Conservation (phyloP, 2,888 invertebrate species). For the Nineta flava region DNA sequence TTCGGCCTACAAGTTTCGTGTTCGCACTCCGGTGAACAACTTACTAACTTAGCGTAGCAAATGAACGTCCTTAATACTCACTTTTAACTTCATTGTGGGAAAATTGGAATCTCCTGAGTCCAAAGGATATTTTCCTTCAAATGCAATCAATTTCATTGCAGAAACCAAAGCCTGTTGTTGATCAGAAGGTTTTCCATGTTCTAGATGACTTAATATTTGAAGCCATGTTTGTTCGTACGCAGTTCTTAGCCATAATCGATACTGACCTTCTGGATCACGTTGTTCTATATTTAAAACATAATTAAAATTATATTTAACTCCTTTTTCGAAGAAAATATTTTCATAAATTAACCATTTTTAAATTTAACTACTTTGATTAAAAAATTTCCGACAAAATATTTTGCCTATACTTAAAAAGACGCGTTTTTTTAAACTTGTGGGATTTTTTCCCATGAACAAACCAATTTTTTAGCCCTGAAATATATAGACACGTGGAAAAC, state of each 20-base stretch:
- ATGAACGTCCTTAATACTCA: too few species aligned
- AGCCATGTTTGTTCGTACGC: conserved; percentile 50
- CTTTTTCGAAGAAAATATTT: not conserved
- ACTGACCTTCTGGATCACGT: conserved; percentile 37
- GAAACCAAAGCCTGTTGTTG: conserved; percentile 40
- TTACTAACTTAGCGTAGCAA: too few species aligned
- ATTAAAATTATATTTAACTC: not conserved
- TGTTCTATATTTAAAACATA: conserved; percentile 2
- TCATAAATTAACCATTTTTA: too few species aligned
- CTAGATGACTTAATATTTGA: conserved; percentile 40
- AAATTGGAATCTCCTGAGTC: conserved; percentile 37
- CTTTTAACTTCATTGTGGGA: conserved; percentile 48
- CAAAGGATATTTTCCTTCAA: conserved; percentile 53
- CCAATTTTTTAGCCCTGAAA: too few species aligned
- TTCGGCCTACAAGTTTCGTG: too few species aligned
- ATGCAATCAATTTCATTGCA: conserved; percentile 53
- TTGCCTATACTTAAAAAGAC: too few species aligned
- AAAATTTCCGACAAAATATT: too few species aligned
- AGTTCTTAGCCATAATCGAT: conserved; percentile 49
- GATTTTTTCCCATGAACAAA: too few species aligned
- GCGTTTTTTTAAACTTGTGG: too few species aligned
- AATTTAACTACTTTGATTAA: too few species aligned
- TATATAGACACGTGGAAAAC: too few species aligned
- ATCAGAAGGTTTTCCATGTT: conserved; percentile 16
- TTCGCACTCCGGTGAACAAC: too few species aligned